phyloP scores from a whole-genome alignment of 2,797 vertebrate genomes.

The Myotis vivesi region DNA sequence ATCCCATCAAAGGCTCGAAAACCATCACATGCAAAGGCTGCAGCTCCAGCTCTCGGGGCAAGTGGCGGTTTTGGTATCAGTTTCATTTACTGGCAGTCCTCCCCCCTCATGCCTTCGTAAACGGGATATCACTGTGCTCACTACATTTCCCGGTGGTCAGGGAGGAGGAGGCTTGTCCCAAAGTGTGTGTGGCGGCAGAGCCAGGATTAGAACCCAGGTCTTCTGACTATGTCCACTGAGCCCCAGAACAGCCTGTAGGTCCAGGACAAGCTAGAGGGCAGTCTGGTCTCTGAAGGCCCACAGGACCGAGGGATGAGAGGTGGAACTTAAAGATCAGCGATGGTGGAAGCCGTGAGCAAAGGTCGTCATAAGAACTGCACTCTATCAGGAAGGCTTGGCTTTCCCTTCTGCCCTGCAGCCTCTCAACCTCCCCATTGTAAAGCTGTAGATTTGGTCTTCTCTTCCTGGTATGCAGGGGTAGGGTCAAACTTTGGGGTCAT shows the following conservation, averaged over 20 bases:
- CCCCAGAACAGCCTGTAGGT: not conserved
- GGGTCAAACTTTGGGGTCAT: not conserved
- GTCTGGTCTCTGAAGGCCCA: not conserved
- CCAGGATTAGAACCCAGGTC: not conserved
- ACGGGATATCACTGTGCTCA: accelerated
- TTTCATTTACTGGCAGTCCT: too few species aligned
- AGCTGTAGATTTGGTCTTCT: not conserved
- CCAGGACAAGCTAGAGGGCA: not conserved
- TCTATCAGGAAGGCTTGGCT: not conserved
- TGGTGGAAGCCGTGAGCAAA: not conserved
- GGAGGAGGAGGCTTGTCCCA: not conserved
- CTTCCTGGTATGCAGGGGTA: not conserved
- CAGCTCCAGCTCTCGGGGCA: accelerated
- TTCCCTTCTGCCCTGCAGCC: not conserved
- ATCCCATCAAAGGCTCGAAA: not conserved
- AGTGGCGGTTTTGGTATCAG: accelerated
- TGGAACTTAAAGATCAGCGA: not conserved
- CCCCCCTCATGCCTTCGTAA: accelerated
- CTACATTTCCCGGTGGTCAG: too few species aligned
- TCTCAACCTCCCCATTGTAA: not conserved
- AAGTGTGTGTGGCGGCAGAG: not conserved
- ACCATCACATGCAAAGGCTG: not conserved
- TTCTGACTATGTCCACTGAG: not conserved
- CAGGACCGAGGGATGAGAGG: not conserved
- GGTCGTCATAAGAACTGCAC: not conserved